phyloP scores from a whole-genome alignment of 2,888 invertebrate species.

The Melangyna quadrimaculata region DNA sequence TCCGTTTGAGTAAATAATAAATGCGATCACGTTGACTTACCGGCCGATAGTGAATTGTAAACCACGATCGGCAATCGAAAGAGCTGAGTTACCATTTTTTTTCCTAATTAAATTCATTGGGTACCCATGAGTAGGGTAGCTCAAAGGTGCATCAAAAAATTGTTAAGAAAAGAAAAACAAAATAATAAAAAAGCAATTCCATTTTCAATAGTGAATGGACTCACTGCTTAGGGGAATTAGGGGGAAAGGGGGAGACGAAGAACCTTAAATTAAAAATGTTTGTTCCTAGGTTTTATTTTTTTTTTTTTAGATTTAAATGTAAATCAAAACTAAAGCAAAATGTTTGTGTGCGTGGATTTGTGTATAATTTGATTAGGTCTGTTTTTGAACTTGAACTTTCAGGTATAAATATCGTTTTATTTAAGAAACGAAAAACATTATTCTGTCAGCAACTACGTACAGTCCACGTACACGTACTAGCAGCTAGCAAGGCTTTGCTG shows the following conservation, averaged over 20 bases:
- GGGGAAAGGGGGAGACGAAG: not conserved
- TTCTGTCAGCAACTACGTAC: no score
- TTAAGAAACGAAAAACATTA: not conserved
- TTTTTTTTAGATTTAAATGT: not conserved
- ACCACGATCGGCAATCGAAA: constrained; percentile 21
- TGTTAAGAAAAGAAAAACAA: not conserved
- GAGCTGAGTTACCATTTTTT: constrained; percentile 22
- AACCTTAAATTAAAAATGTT: not conserved
- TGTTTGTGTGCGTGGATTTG: not conserved
- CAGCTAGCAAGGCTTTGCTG: no score
- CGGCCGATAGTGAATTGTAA: constrained; percentile 55
- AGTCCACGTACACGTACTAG: no score
- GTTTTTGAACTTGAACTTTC: constrained; percentile 17
- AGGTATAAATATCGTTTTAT: not conserved
- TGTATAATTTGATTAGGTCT: not conserved
- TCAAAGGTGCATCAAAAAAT: constrained; percentile 12
- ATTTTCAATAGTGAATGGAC: not conserved
- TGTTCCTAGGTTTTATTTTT: not conserved
- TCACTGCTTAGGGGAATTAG: not conserved
- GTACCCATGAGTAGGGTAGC: not conserved
- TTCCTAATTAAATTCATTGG: constrained; percentile 4
- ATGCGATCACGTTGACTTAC: constrained; percentile 54
- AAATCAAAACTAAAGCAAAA: not conserved
- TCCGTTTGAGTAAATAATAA: constrained; percentile 16
- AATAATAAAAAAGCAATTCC: not conserved